Base-by-base conservation (phyloP, 2,888 invertebrate species). In the Microchrysa polita region DNA sequence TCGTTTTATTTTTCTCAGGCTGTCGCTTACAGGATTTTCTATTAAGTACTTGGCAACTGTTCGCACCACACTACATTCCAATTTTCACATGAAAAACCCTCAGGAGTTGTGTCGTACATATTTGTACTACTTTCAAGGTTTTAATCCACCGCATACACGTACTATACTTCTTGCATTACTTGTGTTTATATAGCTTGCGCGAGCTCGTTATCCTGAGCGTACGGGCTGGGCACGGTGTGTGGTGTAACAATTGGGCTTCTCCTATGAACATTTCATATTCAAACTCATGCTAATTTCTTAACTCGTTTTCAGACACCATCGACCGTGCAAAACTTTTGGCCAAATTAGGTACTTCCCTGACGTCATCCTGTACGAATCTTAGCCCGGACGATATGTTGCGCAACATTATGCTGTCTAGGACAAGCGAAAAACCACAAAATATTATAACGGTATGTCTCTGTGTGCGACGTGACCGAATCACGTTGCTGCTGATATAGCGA, bases 1-100 rank as follows among this genome's bases (percentile, higher is more conserved):
- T 48, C 16, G 16, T 48, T 48, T 48, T 48, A 12, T n/a, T n/a
- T 48, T 48, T 48, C 48, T 48, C 48, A 48, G 14, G 48, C 48
- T 48, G 48, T 48, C 48, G 48, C 48, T 48, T 48, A 48, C 48
- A 48, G 48, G 48, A 48, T 48, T 48, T 48, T 48, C 65, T 48
- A 65, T 65, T 48, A 65, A 65, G 65, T 42, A 65, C 34, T 65
- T 65, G 65, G 44, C 65, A 65, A 65, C 65, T 65, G 65, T 65
- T 65, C 65, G n/a, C 65, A 65, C 65, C 65, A 65, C 20, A 20
- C 65, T 65, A 44, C 48, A 48, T 65, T 48, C 44, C 16, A 65
- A 48, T 65, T 65, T 65, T 20, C 65, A 65, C 65, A 65, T 65
- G 48, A 44, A 61, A 65, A 65, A 44, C 65, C 44, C 48, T 65